Evolutionary conservation across 2,888 invertebrate species (phyloP).

Genomic region (Stenodema calcarata): DNA sequence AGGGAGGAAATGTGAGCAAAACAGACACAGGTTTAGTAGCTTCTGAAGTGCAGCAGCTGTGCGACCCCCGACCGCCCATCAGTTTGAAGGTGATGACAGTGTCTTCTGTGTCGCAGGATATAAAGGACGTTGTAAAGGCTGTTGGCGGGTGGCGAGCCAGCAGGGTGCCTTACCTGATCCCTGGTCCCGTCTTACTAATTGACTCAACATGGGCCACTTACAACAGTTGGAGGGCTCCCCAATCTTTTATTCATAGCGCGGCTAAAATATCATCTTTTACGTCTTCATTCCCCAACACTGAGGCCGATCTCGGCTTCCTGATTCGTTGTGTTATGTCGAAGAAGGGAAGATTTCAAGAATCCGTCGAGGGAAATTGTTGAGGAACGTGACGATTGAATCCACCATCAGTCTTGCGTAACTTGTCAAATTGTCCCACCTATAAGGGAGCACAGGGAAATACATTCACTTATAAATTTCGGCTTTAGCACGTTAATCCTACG

Average conservation of each 20-base stretch:
- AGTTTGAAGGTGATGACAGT: slow-evolving; percentile 37
- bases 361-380: background rate
- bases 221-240: slow-evolving; percentile 18
- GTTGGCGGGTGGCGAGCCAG: slow-evolving; percentile 38
- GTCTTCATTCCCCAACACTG: slow-evolving; percentile 42
- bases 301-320: background rate
- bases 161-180: slow-evolving; percentile 45
- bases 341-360: background rate
- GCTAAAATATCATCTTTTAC: slow-evolving; percentile 42
- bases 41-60: slow-evolving; percentile 18
- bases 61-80: slow-evolving; percentile 2
- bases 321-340: background rate
- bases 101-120: slow-evolving; percentile 41
- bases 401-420: background rate
- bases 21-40: background rate
- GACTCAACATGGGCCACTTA: slow-evolving; percentile 43
- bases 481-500: too few species aligned
- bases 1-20: background rate
- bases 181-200: slow-evolving; percentile 27
- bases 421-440: background rate
- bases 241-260: slow-evolving; percentile 44
- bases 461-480: too few species aligned
- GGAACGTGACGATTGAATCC: background rate
- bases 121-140: slow-evolving; percentile 32
- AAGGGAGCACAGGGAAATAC: too few species aligned